phyloP scores from a whole-genome alignment of 2,113 vertebrate species.

The Chaetorhynchus papuensis region DNA sequence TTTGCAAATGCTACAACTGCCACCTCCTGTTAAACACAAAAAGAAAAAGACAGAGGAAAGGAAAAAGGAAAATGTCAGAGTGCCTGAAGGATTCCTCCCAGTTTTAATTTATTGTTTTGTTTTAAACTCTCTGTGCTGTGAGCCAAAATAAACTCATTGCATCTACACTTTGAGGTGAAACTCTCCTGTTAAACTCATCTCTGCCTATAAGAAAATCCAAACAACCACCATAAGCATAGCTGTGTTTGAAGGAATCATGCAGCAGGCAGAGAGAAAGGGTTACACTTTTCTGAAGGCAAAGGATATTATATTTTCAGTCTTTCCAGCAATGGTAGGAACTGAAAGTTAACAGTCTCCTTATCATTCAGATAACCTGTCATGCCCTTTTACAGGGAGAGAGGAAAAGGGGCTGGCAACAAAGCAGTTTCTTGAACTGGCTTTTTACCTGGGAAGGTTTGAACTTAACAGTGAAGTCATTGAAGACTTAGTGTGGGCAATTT shows the following conservation, averaged over 20 bases:
- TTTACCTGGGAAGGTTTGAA: neutral
- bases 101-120: conserved; percentile 53
- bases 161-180: conserved; percentile 29
- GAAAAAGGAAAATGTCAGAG: neutral
- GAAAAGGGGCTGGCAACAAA: neutral
- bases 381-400: neutral
- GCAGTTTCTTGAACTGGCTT: neutral
- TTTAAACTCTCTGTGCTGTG: neutral
- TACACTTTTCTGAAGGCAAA: neutral
- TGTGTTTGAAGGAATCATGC: neutral
- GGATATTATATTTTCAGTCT: neutral
- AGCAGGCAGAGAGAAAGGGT: neutral
- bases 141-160: conserved; percentile 63
- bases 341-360: neutral
- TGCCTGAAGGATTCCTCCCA: conserved; percentile 37
- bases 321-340: neutral
- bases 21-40: conserved; percentile 57
- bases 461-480: neutral
- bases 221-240: neutral
- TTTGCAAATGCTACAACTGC: conserved; percentile 64
- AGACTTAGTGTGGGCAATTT: neutral
- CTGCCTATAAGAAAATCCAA: neutral
- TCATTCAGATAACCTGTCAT: neutral
- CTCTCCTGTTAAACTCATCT: neutral
- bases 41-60: neutral